Evolutionary conservation across 1,140 invertebrate species (phyloP).

Genomic region (Drosophila seguyi): DNA sequence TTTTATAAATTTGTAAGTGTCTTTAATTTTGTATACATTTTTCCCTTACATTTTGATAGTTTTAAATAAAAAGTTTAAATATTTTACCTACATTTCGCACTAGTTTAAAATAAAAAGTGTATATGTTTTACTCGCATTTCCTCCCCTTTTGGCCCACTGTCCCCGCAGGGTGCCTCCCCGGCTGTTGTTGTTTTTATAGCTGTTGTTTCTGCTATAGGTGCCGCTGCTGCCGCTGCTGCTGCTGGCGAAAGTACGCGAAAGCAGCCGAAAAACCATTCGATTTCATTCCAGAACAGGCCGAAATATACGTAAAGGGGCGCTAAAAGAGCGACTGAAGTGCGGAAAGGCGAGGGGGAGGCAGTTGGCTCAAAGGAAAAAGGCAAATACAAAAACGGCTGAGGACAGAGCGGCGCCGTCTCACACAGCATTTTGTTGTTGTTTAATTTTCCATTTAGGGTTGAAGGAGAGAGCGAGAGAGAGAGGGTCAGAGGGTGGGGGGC

Average conservation of each 20-base stretch:
- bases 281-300: constrained; percentile 50
- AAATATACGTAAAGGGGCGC: constrained; percentile 12
- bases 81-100: neutral
- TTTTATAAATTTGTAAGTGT: no score
- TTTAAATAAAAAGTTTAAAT: no score
- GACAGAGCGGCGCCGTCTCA: constrained; percentile 63
- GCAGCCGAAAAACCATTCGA: constrained; percentile 68
- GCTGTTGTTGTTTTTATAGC: constrained; percentile 22
- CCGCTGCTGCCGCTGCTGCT: constrained; percentile 17
- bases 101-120: no score
- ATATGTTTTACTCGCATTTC: neutral
- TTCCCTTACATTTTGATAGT: no score
- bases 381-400: constrained; percentile 35
- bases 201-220: constrained; percentile 33
- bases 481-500: neutral
- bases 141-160: constrained; percentile 29
- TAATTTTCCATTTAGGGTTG: constrained; percentile 79
- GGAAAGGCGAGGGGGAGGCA: neutral
- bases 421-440: constrained; percentile 71
- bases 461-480: constrained; percentile 23
- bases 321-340: constrained; percentile 2
- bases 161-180: neutral
- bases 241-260: constrained; percentile 60
- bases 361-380: constrained; percentile 30
- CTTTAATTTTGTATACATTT: no score